These are phyloP conservation scores for Xylocampa areola DNA, from an alignment of 2,888 invertebrate genomes.

Conservation along the genomic window DNA sequence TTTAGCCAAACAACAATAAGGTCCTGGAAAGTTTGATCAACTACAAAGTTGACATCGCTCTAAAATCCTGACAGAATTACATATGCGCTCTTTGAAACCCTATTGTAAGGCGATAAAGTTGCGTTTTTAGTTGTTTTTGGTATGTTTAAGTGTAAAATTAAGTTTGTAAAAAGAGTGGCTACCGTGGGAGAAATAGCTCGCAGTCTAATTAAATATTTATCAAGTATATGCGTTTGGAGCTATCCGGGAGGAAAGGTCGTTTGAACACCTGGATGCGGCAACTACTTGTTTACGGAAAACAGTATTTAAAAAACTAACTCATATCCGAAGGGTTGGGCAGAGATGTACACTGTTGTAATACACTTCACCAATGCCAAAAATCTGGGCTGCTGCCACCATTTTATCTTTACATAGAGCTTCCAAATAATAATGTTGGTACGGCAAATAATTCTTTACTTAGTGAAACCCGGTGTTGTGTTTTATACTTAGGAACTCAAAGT, in stretches of 20 bases:
- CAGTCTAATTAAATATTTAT: constrained; percentile 85
- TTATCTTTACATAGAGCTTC: no score
- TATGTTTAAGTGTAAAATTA: constrained; percentile 13
- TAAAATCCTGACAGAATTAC: constrained; percentile 43
- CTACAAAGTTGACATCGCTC: constrained; percentile 12
- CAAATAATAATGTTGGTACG: no score
- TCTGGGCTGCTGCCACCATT: no score
- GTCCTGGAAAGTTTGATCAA: not conserved
- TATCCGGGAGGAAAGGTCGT: constrained; percentile 75
- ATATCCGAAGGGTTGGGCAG: no score
- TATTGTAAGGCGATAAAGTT: constrained; percentile 45
- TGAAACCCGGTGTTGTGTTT: not conserved
- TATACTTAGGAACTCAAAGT: not conserved
- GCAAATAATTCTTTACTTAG: no score
- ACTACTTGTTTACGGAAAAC: constrained; percentile 47
- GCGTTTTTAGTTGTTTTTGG: constrained; percentile 12
- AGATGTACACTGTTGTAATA: no score
- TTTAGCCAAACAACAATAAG: constrained; percentile 16
- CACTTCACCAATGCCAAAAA: no score
- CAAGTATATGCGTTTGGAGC: constrained; percentile 70
- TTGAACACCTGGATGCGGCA: constrained; percentile 76
- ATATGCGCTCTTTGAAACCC: constrained; percentile 18
- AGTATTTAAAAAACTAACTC: no score
- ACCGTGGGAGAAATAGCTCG: constrained; percentile 83
- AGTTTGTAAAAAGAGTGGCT: constrained; percentile 55